Evolutionary conservation across 2,888 invertebrate genomes (phyloP), one percentile per base, ranked within the genome.

Genomic region (Eupithecia tripunctaria): DNA sequence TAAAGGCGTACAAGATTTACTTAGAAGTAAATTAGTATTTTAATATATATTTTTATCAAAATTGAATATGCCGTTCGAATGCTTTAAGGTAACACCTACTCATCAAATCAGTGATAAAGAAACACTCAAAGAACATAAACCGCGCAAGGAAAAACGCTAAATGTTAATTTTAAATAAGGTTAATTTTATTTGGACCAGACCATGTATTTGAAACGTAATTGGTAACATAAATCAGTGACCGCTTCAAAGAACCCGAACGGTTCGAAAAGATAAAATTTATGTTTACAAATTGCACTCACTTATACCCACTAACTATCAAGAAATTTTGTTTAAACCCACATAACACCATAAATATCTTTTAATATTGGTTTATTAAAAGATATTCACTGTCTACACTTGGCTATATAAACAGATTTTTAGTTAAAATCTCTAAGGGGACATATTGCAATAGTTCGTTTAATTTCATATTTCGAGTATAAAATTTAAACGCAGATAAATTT

Each of bases 161-260:
- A 36, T 8, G 36, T 8, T 36, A 7, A 36, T 36, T 36, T 36
- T 36, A 14, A 2, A 38, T 1, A 14, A 2, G 41, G 15, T 41
- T 15, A 15, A 41, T 14, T 41, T 41, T 15, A 15, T 14, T 15
- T 15, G 41, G 0, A 15, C 14, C 41, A 41, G 41, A 43, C 18
- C 18, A n/a, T 43, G 43, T 43, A 43, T 43, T n/a, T 43, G n/a
- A n/a, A 43, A 43, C n/a, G 10, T 32, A 62, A 62, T 32, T 36
- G 36, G 85, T 84, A 82, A 84, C 87, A 90, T 90, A 91, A 91
- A 91, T 91, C 90, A 89, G 83, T 81, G 84, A 87, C 86, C 86
- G 85, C 83, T 84, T 82, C 81, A 82, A 82, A 80, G 80, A 32
- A 82, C 84, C 68, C 73, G 74, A 76, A 70, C 80, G 80, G 76